Base-by-base conservation (phyloP, 2,113 vertebrate genomes). In the Paramisgurnus dabryanus region DNA sequence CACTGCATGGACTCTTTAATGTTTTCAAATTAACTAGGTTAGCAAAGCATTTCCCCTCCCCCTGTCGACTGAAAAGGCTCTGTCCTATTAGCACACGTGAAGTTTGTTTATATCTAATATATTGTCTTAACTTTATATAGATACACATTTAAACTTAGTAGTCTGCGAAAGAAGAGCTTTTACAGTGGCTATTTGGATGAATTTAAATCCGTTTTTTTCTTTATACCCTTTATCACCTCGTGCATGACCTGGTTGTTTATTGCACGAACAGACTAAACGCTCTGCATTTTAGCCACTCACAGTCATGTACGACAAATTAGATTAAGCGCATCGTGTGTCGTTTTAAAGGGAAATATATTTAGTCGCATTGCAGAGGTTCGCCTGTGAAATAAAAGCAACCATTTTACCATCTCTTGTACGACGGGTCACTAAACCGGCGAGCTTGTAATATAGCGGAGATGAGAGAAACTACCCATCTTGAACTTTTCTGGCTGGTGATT, bases 361-460 rank as follows among this genome's bases (percentile, higher is more conserved):
- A 92, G 91, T 91, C 92, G 91, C 92, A 93, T 92, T 93, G 92
- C 92, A 89, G 92, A 88, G 91, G 90, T 88, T 90, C 88, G 86
- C 87, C 87, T 87, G 88, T 84, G n/a, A 87, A 88, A 89, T 87
- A 84, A 76, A 85, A 90, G 88, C 88, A 80, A 92, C 91, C 92
- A 92, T 92, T 93, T 90, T 91, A 83, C 82, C 73, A 76, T 88
- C 85, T 72, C 86, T 78, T 50, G 17, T 45, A 65, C 41, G 12
- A 50, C 39, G 40, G 17, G 79, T 57, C 81, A 76, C 27, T 43
- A 6, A 85, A 76, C 83, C 75, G 84, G 75, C 40, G 79, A 77
- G 82, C 86, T 86, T 87, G 12, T 58, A 43, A 2, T 41, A 43
- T 22, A 22, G 18, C 41, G 18, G 43, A 75, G 58, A 75, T 61